Evolutionary conservation across 2,113 vertebrate genomes (phyloP), one percentile per base, ranked within the genome.

Genomic region (Ciconia maguari): DNA sequence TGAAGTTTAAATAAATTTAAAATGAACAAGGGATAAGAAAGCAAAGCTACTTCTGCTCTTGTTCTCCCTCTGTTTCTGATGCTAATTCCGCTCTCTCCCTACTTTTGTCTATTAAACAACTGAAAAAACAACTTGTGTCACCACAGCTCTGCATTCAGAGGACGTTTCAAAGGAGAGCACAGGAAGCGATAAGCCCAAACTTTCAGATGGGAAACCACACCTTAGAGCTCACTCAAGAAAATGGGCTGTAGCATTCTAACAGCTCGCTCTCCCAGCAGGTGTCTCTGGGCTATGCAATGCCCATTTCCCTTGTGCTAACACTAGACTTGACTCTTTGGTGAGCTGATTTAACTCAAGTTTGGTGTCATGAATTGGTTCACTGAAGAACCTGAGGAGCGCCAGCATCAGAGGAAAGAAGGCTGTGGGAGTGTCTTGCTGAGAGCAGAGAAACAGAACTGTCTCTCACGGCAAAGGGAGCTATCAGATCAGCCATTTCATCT

Each of bases 201-300:
- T 75, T 83, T 72, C 46, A 71, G 25, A 38, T 36, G 30, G 80
- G 42, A 89, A 57, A 54, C 14, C 38, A 42, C 48, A 58, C 15
- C 74, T 49, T 18, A 41, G n/a, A 77, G n/a, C 49, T 89, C 77
- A 44, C 54, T 52, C 65, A 10, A 15, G 51, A 54, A 32, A 74
- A 30, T 2, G 13, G 41, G 27, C 38, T 66, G 46, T 32, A 44
- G 15, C 70, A 51, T 17, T 61, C 14, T 4, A 41, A 69, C 34
- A 10, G n/a, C 44, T 74, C 0, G 0, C 29, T 71, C 57, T 25
- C 66, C 62, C 58, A 52, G 52, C 22, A 68, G 21, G 34, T 69
- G 44, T 21, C 16, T 2, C 26, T 4, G 2, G 24, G 13, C 81
- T 75, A 24, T 51, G 42, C 42, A 46, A 3, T n/a, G 65, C 57